phyloP scores from a whole-genome alignment of 1,140 invertebrate species.

The Drosophila rhopaloa region DNA sequence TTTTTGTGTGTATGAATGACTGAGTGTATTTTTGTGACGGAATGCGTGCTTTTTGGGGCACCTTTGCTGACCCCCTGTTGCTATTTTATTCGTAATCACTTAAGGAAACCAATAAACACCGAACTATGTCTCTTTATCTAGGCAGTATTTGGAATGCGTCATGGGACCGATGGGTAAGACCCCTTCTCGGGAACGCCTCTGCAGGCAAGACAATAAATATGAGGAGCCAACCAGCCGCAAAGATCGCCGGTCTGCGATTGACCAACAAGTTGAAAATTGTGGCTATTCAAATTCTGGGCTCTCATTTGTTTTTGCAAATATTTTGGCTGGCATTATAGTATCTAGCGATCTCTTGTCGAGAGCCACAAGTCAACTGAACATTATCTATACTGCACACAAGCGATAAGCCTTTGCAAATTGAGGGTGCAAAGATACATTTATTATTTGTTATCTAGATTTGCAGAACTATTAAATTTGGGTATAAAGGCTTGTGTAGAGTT shows the following conservation, averaged over 20 bases:
- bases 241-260: constrained; percentile 33
- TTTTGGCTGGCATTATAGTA: constrained; percentile 20
- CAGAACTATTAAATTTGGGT: too few species aligned
- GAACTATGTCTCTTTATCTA: constrained; percentile 2
- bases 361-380: not conserved
- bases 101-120: constrained; percentile 54
- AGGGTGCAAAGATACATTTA: not conserved
- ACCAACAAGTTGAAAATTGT: constrained; percentile 50
- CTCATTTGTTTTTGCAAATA: not conserved
- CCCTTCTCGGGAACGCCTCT: not conserved
- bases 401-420: not conserved
- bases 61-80: constrained; percentile 10
- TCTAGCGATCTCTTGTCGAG: constrained; percentile 15
- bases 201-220: not conserved
- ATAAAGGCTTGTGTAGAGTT: too few species aligned
- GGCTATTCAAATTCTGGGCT: not conserved
- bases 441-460: too few species aligned
- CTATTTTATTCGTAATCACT: constrained; percentile 47
- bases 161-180: not conserved
- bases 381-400: constrained; percentile 1
- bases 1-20: constrained; percentile 13
- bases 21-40: constrained; percentile 20
- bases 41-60: not conserved
- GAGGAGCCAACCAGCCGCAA: constrained; percentile 24
- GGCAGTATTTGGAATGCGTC: too few species aligned